Percentiles rank a stretch among this genome's conserved stretches.
phyloP scores from a whole-genome alignment of 2,113 vertebrate species.

The Menidia beryllina region DNA sequence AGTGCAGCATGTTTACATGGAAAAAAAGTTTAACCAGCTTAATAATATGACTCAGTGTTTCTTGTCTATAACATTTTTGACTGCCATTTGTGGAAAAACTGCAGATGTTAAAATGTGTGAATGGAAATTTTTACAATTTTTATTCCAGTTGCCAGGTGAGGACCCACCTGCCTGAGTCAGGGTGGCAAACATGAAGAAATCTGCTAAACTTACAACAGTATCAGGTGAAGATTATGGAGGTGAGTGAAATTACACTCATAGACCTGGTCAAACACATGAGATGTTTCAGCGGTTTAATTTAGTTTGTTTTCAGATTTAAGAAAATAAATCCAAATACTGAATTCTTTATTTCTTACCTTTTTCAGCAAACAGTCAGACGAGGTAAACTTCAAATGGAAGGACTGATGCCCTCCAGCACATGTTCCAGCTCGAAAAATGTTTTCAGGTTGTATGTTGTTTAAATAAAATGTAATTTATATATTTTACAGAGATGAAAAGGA shows the following conservation, averaged over 20 bases:
- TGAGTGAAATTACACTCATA: neutral
- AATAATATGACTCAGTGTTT: neutral
- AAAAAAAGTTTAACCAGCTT: neutral
- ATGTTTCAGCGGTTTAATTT: neutral
- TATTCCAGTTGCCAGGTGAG: neutral
- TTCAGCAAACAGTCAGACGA: conserved; percentile 28
- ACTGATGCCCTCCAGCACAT: neutral
- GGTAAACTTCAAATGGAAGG: conserved; percentile 45
- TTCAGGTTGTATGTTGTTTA: conserved; percentile 7
- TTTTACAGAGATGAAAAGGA: conserved; percentile 65
- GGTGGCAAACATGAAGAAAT: conserved; percentile 50
- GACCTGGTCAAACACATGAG: neutral
- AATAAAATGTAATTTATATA: neutral
- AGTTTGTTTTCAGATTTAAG: too few relatives aligned
- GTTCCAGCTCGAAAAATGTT: neutral
- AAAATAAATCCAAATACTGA: too few relatives aligned
- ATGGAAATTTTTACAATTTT: neutral
- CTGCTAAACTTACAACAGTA: neutral
- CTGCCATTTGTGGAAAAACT: too few relatives aligned
- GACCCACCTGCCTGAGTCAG: neutral
- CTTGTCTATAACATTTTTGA: too few relatives aligned
- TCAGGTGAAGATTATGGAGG: conserved; percentile 30
- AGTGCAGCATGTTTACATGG: neutral
- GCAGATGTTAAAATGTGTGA: neutral
- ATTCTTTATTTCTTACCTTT: neutral